Conservation (phyloP, 2,888 invertebrate genomes). For the Rhimphoctona megacephalus region DNA sequence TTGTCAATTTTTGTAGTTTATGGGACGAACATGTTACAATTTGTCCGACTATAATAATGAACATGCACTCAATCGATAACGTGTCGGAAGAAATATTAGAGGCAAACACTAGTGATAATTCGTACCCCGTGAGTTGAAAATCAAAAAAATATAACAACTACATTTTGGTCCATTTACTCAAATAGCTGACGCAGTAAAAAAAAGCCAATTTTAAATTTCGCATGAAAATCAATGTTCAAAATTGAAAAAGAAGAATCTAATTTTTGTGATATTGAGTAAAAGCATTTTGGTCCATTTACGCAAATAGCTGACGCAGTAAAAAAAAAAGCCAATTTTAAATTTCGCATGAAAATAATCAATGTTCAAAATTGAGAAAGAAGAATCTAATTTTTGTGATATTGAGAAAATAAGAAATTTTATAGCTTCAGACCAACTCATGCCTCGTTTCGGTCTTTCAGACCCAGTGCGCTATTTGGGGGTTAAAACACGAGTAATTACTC, state of each 20-base stretch:
- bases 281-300: constrained; percentile 17
- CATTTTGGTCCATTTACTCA: constrained; percentile 14
- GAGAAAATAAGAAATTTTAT: background rate
- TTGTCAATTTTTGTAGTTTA: background rate
- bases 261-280: background rate
- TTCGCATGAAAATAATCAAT: background rate
- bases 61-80: constrained; percentile 2
- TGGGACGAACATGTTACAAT: background rate
- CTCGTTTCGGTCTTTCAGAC: background rate
- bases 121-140: constrained; percentile 55
- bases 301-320: background rate
- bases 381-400: background rate
- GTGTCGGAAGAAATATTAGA: constrained; percentile 43
- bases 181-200: background rate
- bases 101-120: constrained; percentile 30
- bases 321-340: background rate
- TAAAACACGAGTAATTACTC: background rate
- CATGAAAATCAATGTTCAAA: background rate
- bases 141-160: constrained; percentile 47
- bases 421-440: background rate
- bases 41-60: background rate
- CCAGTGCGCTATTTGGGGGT: background rate
- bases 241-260: background rate
- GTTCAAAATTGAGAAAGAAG: background rate
- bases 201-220: background rate